A percentile compares a stretch with the other conserved stretches of the same genome.
Evolutionary conservation across 2,113 vertebrate species (phyloP).

Genomic region (Halichoerus grypus): DNA sequence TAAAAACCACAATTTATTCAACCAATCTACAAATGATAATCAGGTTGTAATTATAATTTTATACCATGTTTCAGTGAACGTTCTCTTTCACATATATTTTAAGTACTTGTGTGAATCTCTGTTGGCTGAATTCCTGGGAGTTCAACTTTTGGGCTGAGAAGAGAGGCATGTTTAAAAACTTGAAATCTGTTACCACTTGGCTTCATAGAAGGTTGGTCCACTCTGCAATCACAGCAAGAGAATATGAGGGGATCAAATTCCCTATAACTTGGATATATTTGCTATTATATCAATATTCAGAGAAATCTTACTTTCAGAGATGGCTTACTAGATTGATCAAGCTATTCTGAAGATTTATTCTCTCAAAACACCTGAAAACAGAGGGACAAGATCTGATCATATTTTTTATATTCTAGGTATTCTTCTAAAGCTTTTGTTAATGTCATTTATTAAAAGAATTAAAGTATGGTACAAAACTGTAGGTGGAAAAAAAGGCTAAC

Average conservation of each 20-base stretch:
- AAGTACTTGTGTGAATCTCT: neutral
- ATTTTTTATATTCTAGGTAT: slow-evolving; percentile 15
- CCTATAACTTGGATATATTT: neutral
- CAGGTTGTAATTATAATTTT: neutral
- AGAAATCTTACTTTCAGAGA: neutral
- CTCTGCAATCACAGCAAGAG: neutral
- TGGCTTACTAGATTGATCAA: neutral
- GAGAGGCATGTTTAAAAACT: neutral
- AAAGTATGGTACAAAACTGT: neutral
- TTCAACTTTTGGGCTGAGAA: neutral
- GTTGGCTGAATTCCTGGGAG: neutral
- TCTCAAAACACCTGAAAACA: neutral
- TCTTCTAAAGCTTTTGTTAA: slow-evolving; percentile 59
- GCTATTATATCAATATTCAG: neutral
- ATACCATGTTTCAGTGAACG: neutral
- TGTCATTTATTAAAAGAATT: slow-evolving; percentile 50
- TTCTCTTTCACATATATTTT: neutral
- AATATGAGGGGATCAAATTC: neutral
- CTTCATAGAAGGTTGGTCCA: neutral
- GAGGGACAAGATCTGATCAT: neutral
- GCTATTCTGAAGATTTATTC: neutral
- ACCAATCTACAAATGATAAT: neutral
- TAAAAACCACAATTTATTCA: neutral
- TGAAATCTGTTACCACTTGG: neutral
- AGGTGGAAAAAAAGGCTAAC: neutral